Conservation (phyloP, 2,113 vertebrate genomes). For the Emberiza fucata region DNA sequence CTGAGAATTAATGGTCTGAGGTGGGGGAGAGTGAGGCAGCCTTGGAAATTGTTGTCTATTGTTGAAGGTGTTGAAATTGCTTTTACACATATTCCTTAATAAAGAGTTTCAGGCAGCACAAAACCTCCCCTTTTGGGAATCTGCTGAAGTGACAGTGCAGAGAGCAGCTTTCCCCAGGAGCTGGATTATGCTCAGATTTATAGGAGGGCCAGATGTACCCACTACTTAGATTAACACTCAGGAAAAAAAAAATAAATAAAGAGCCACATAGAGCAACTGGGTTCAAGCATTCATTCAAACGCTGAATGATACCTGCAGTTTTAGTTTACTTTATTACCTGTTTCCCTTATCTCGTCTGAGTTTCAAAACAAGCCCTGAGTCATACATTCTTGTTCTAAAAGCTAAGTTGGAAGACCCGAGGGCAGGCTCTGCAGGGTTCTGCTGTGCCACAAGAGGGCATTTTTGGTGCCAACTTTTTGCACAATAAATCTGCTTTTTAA, state of each 20-base stretch:
- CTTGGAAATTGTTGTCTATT: not conserved
- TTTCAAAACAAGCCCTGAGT: not conserved
- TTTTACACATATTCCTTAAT: not conserved
- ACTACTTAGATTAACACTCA: not conserved
- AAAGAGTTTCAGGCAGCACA: not conserved
- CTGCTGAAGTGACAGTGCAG: not conserved
- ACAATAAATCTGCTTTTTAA: not conserved
- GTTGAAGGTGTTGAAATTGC: not conserved
- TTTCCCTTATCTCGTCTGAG: not conserved
- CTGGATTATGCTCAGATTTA: not conserved
- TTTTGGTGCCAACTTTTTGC: not conserved
- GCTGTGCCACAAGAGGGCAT: constrained; percentile 42
- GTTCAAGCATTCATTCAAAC: not conserved
- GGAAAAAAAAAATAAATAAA: not conserved
- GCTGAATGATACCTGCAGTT: not conserved
- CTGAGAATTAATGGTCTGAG: not conserved
- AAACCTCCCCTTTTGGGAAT: not conserved
- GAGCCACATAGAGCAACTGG: not conserved
- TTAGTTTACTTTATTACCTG: not conserved
- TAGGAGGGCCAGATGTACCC: not conserved
- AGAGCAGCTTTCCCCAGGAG: not conserved
- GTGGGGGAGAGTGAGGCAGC: not conserved
- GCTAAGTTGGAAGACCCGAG: not conserved
- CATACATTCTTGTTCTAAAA: not conserved
- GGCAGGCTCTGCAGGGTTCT: not conserved